Base-by-base conservation (phyloP, 2,113 vertebrate genomes). In the Tragelaphus strepsiceros region DNA sequence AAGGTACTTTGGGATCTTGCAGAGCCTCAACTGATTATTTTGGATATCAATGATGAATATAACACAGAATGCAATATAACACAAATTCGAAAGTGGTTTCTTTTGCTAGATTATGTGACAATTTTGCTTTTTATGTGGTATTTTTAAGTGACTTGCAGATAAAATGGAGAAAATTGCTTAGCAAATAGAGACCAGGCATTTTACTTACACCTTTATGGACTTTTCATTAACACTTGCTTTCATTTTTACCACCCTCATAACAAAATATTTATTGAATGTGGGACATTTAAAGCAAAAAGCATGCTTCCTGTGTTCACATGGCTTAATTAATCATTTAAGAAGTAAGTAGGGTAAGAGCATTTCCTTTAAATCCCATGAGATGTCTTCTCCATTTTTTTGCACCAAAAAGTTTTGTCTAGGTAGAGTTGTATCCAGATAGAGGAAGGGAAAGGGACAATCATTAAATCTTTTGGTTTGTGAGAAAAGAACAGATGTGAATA, bases 261-360 rank as follows among this genome's bases (percentile, higher is more conserved):
- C 78, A 95, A 95, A 94, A 95, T 88, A 87, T 94, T 96, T 95
- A 93, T 39, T 22, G 39, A 78, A 16, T 80, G 10, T 12, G 59
- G 35, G 30, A 67, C 61, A 83, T 88, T 54, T 81, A 94, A 96
- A 46, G 53, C 39, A n/a, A 58, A 74, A 94, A 74, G 12, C 21
- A 77, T 46, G n/a, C 39, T 35, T 71, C 39, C 39, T 97, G 21
- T 90, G 58, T 81, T 88, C 83, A 67, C 14, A 14, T 53, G 24
- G 56, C 58, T 96, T 83, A 88, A 82, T 77, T 88, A 94, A 32
- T 32, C 85, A 95, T 51, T 78, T 62, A 56, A 91, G 46, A 89
- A 82, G 14, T 46, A 95, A 22, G 39, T 78, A 82, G 12, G 53
- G 17, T 78, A 32, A 92, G 8, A 24, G 32, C 22, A 71, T 83